Evolutionary conservation across 2,113 vertebrate genomes (phyloP).

Genomic region (Protomyctophum bolini): DNA sequence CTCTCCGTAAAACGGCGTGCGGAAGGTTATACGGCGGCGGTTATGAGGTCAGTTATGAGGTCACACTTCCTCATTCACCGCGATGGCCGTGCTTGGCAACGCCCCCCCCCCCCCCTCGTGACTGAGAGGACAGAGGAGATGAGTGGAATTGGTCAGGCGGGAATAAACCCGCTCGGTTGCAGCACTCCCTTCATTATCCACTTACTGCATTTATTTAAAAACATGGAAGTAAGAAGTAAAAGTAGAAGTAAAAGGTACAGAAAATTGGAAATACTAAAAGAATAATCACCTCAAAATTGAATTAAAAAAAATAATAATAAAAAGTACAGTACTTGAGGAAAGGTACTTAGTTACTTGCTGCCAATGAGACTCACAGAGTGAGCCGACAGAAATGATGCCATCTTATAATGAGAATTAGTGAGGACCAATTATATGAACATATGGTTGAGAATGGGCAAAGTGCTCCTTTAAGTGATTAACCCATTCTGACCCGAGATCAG

Average conservation of each 20-base stretch:
- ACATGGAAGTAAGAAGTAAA: not conserved
- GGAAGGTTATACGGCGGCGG: conserved; percentile 8
- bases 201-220: not conserved
- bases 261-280: conserved; percentile 33
- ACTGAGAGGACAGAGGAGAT: conserved; percentile 41
- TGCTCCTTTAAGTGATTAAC: no score
- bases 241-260: not conserved
- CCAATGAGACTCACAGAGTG: conserved; percentile 8
- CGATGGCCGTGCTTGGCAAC: no score
- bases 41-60: conserved; percentile 43
- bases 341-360: conserved; percentile 17
- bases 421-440: no score
- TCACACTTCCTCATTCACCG: conserved; percentile 23
- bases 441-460: no score
- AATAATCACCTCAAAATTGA: not conserved
- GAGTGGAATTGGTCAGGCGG: conserved; percentile 40
- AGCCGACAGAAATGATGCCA: no score
- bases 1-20: conserved; percentile 8
- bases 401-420: no score
- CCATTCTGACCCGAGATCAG: no score
- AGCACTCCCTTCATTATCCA: conserved; percentile 24
- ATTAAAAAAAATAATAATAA: no score
- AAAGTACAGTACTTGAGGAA: no score
- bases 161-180: conserved; percentile 43
- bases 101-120: conserved; percentile 40